Base-by-base conservation (phyloP, 2,113 vertebrate genomes). In the Rallus limicola region DNA sequence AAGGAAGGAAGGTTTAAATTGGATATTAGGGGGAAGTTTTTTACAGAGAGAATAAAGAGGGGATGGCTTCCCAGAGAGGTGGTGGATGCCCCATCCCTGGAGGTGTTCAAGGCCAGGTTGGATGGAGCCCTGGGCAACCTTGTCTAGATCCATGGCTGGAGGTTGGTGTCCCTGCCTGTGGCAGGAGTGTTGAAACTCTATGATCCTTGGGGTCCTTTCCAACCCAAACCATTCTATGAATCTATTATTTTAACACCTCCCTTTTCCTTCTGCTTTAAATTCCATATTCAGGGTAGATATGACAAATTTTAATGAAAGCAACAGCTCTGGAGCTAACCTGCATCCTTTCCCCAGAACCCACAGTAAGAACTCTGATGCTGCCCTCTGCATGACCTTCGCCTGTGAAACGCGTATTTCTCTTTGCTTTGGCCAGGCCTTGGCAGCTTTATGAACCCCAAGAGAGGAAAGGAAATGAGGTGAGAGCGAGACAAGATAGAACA, bases 361-460 rank as follows among this genome's bases (percentile, higher is more conserved):
- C 67, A 86, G 13, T 16, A 53, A 83, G 74, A 95, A 29, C 88
- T 15, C 11, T 6, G 64, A n/a, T 59, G 69, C 34, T 97, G 95
- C 53, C 96, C 95, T 94, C 72, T 44, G 29, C 63, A 19, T 33
- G 86, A 96, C 96, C 94, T 90, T 89, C 0, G 26, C 16, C 68
- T 92, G 79, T 71, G 79, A 97, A 96, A 94, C 36, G 42, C 31
- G 21, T 90, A 93, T 86, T 96, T 96, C 90, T 93, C 77, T 84
- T 70, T 85, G 69, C 85, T 86, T 82, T 90, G 81, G 85, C 80
- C 93, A 92, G 59, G 31, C 58, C 90, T 86, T 94, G 93, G 92
- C 94, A 97, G 94, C 68, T 97, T 96, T 97, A 96, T 82, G 86
- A 86, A 91, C 34, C 94, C 59, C 92, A 74, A 77, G 97, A 95